Evolutionary conservation across 2,113 vertebrate genomes (phyloP).

Genomic region (Rhineura floridana): DNA sequence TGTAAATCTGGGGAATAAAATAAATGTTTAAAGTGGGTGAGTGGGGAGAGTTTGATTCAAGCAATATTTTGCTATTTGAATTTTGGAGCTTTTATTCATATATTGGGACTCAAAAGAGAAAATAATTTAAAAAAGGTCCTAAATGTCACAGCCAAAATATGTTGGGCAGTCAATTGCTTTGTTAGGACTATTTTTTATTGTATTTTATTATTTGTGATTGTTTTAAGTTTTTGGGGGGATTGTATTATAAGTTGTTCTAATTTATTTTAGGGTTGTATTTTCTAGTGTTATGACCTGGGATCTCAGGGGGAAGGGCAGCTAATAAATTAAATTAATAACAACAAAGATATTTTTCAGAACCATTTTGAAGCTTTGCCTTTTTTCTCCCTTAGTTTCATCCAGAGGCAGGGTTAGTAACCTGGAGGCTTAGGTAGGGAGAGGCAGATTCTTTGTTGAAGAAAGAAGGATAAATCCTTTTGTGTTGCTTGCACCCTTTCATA

Average conservation of each 20-base stretch:
- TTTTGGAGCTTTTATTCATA: not conserved
- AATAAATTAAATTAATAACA: too few species aligned
- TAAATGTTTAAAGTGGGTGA: not conserved
- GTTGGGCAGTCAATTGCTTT: too few species aligned
- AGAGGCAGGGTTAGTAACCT: not conserved
- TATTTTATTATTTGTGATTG: too few species aligned
- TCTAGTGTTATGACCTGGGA: too few species aligned
- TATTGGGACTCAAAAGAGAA: not conserved
- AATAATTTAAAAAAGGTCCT: not conserved
- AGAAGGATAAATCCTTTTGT: conserved; percentile 5
- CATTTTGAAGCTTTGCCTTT: too few species aligned
- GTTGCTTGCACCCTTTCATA: not conserved
- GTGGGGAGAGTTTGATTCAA: not conserved
- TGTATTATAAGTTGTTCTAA: too few species aligned
- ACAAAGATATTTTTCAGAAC: too few species aligned
- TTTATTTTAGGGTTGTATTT: too few species aligned
- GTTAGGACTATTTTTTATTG: too few species aligned
- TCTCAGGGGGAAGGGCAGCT: too few species aligned
- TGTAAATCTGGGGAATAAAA: too few species aligned
- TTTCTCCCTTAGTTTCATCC: not conserved
- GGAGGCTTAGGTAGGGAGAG: not conserved
- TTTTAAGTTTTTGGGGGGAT: too few species aligned
- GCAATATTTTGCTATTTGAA: not conserved
- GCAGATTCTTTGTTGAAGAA: conserved; percentile 25
- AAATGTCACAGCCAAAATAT: not conserved